Evolutionary conservation across 2,797 vertebrate genomes (phyloP).

Genomic region (Acanthurus tractus): DNA sequence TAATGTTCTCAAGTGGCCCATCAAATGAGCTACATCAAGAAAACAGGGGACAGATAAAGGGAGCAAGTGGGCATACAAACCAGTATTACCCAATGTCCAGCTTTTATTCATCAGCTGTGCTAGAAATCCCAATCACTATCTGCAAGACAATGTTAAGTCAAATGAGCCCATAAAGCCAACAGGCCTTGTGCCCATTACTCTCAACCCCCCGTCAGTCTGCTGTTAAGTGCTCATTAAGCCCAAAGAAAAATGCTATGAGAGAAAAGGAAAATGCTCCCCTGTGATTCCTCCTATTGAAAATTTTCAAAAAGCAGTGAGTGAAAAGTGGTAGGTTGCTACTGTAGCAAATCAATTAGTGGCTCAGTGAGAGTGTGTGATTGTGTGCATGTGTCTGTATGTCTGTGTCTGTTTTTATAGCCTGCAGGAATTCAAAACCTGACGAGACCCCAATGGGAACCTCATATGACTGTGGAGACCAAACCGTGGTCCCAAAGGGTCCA

Average conservation of each 20-base stretch:
- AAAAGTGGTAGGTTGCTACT: constrained; percentile 10
- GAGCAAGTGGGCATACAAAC: constrained; percentile 6
- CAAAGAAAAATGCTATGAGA: constrained; percentile 58
- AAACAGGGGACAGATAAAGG: constrained; percentile 30
- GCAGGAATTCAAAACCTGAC: no score
- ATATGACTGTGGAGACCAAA: no score
- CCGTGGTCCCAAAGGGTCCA: no score
- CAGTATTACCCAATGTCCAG: constrained; percentile 46
- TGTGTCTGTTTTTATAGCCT: no score
- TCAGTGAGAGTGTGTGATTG: constrained; percentile 18
- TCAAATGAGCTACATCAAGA: constrained; percentile 7
- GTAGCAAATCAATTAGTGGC: constrained; percentile 50
- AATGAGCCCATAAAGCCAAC: constrained; percentile 61
- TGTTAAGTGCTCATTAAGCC: constrained; percentile 75
- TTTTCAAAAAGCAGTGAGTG: constrained; percentile 58
- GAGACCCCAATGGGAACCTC: no score
- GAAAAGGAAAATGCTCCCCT: constrained; percentile 56
- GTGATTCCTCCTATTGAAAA: constrained; percentile 52
- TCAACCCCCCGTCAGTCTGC: constrained; percentile 57
- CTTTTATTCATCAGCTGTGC: constrained; percentile 59
- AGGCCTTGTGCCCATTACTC: constrained; percentile 64
- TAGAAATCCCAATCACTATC: constrained; percentile 55
- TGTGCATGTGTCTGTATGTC: background rate
- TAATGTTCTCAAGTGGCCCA: background rate
- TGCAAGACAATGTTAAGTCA: constrained; percentile 61